Base-by-base conservation (phyloP, 2,797 vertebrate genomes). In the Spheniscus humboldti region DNA sequence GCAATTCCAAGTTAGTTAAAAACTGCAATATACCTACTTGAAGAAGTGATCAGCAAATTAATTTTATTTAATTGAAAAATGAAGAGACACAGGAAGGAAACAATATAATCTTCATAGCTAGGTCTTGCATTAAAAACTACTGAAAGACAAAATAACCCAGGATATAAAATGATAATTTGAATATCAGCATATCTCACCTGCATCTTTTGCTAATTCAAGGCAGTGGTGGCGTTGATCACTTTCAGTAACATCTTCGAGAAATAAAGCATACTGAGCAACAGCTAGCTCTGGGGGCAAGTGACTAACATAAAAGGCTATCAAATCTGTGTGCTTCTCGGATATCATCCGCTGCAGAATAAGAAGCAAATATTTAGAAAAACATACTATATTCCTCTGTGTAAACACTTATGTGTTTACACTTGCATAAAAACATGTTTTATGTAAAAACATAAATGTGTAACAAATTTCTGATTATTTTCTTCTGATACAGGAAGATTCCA, bases 271-370 rank as follows among this genome's bases (percentile, higher is more conserved):
- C 87, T 99, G 99, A 86, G 97, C 92, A 19, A 99, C 98, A 6
- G 98, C 98, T 2, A 99, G 93, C 33, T 99, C 98, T 6, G 98
- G 90, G 4, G 99, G 99, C 33, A 99, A 98, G 96, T 99, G 99
- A 93, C 99, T 99, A 6, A 99, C 98, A 31, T 99, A 99, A 96
- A 99, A 99, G 1, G 99, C 99, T 90, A 99, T 98, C 8, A 99
- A 98, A 77, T 99, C 98, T 8, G 97, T 98, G 73, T 99, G 99
- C 94, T 99, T 99, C 95, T 99, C 99, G 14, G 92, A 97, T 69
- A 99, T 97, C 97, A 99, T 96, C 48, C 99, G 97, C 97, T 99
- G 96, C 55, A 92, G 68, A 85, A 89, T 0, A 91, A 39, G 57
- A 92, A 45, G 18, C 39, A 92, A 62, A 84, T 13, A 79, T 11